A percentile compares a stretch with the other conserved stretches of the same genome.
These are phyloP conservation scores for Tiliacea aurago DNA, from an alignment of 2,888 invertebrate genomes.

Conservation along the genomic window DNA sequence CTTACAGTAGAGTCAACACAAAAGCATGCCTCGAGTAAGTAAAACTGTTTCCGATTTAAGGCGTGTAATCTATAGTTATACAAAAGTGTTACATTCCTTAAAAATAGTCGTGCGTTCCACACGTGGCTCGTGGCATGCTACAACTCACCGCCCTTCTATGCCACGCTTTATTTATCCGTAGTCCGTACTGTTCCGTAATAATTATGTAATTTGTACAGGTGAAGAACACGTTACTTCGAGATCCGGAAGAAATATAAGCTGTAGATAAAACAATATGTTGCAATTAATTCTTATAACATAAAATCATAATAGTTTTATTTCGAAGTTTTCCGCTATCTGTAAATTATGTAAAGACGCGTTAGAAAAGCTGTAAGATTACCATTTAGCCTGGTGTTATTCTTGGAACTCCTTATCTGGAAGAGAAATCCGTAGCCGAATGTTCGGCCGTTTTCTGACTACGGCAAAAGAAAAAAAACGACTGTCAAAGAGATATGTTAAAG, in stretches of 20 bases:
- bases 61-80: slow-evolving; percentile 47
- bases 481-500: too few relatives aligned
- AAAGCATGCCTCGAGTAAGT: slow-evolving; percentile 37
- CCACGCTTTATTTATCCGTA: slow-evolving; percentile 64
- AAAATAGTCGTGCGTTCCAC: slow-evolving; percentile 77
- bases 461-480: too few relatives aligned
- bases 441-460: too few relatives aligned
- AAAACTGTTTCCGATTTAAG: slow-evolving; percentile 54
- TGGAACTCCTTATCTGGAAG: neutral
- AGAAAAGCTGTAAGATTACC: neutral
- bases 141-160: slow-evolving; percentile 72
- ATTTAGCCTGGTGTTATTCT: neutral
- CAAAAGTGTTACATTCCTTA: slow-evolving; percentile 68
- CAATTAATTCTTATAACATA: slow-evolving; percentile 37
- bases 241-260: slow-evolving; percentile 38
- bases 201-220: slow-evolving; percentile 57
- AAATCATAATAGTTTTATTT: slow-evolving; percentile 24
- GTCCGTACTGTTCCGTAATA: slow-evolving; percentile 57
- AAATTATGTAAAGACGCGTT: neutral
- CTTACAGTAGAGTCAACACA: slow-evolving; percentile 51
- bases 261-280: slow-evolving; percentile 35
- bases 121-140: slow-evolving; percentile 73
- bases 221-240: slow-evolving; percentile 49
- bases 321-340: neutral
- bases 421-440: too few relatives aligned